phyloP scores from a whole-genome alignment of 2,113 vertebrate genomes.

The Geococcyx californianus region DNA sequence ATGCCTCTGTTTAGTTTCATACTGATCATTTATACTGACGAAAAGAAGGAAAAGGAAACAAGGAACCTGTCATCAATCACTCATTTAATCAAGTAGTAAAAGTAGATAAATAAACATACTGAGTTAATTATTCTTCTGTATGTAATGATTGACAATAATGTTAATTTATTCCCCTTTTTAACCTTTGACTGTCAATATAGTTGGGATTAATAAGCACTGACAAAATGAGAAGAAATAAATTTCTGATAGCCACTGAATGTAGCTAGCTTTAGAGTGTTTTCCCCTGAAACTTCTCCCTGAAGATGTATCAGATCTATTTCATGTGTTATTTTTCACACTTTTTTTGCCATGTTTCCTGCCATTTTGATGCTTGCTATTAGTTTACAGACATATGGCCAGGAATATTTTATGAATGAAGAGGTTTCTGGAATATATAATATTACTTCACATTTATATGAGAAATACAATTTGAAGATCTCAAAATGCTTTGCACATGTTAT shows the following conservation, averaged over 20 bases:
- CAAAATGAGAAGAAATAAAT: constrained; percentile 1
- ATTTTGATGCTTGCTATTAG: constrained; percentile 37
- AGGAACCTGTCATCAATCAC: constrained; percentile 81
- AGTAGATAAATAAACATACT: constrained; percentile 82
- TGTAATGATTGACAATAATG: constrained; percentile 79
- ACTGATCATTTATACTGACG: constrained; percentile 76
- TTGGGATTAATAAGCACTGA: constrained; percentile 46
- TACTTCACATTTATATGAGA: background rate
- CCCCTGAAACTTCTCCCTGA: background rate
- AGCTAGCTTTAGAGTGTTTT: background rate
- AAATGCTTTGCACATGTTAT: background rate
- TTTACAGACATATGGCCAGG: constrained; percentile 44
- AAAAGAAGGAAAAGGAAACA: constrained; percentile 76
- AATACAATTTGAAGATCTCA: constrained; percentile 12
- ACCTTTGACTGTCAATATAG: constrained; percentile 54
- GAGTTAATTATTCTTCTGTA: constrained; percentile 83
- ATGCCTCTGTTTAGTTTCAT: constrained; percentile 70
- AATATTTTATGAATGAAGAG: constrained; percentile 65
- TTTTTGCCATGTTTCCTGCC: background rate
- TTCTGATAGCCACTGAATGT: constrained; percentile 11
- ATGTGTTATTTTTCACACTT: constrained; percentile 55
- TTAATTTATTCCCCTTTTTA: constrained; percentile 78
- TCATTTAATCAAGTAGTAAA: constrained; percentile 83
- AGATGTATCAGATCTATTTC: constrained; percentile 38
- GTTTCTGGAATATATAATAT: constrained; percentile 1